A percentile compares a stretch with the other conserved stretches of the same genome.
Evolutionary conservation across 2,888 invertebrate species (phyloP).

Genomic region (Thumatha senex): DNA sequence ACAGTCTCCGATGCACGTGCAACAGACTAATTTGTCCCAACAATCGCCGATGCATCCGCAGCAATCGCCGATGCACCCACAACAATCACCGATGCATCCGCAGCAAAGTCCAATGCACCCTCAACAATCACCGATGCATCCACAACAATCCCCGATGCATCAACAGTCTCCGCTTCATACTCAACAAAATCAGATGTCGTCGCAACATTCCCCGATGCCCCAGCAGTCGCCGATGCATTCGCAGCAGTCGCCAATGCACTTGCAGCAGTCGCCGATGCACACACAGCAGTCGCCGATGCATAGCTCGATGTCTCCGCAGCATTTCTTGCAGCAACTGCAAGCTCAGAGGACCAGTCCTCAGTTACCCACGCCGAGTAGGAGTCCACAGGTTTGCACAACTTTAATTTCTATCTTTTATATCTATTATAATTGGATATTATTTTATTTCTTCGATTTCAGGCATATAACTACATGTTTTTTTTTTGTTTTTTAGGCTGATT

Average conservation of each 20-base stretch:
- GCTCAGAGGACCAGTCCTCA: conserved; percentile 77
- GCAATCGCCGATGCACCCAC: conserved; percentile 66
- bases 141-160: conserved; percentile 58
- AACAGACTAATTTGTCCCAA: conserved; percentile 52
- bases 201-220: conserved; percentile 51
- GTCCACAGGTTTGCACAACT: conserved; percentile 64
- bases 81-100: conserved; percentile 54
- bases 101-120: conserved; percentile 66
- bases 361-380: conserved; percentile 74
- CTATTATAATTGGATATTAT: background rate
- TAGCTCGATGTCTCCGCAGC: conserved; percentile 60
- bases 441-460: background rate
- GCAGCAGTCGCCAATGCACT: conserved; percentile 56
- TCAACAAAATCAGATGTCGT: conserved; percentile 47
- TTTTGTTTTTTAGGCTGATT: conserved; percentile 53
- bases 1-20: conserved; percentile 69
- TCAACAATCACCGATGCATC: conserved; percentile 61
- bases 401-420: background rate
- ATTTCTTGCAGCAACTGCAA: conserved; percentile 67
- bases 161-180: conserved; percentile 58
- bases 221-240: conserved; percentile 64
- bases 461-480: background rate
- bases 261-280: conserved; percentile 55
- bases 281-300: conserved; percentile 57
- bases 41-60: conserved; percentile 65